A percentile compares a stretch with the other conserved stretches of the same genome.
phyloP scores from a whole-genome alignment of 2,113 vertebrate genomes.

The Terrapene triunguis region DNA sequence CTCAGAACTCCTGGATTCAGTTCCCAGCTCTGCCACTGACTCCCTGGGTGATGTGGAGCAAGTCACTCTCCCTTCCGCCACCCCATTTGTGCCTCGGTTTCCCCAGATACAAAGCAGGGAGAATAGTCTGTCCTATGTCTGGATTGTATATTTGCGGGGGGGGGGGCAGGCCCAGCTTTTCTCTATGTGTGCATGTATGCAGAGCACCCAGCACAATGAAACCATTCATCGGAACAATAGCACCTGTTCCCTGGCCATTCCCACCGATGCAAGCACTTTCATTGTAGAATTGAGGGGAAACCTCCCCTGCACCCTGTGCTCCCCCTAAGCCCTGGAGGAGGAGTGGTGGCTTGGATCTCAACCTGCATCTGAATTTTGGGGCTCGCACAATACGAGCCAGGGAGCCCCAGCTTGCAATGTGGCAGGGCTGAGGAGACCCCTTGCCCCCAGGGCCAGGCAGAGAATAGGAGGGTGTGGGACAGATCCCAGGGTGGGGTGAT shows the following conservation, averaged over 20 bases:
- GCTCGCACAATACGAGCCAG: background rate
- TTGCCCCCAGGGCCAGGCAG: background rate
- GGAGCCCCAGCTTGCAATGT: background rate
- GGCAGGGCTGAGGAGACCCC: background rate
- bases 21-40: background rate
- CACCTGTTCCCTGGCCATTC: background rate
- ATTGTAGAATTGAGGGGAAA: background rate
- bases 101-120: background rate
- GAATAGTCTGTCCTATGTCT: background rate
- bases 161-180: background rate
- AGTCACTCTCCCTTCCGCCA: fast-evolving
- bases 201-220: background rate
- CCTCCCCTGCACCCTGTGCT: fast-evolving
- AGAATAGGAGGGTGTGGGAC: background rate
- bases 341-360: background rate
- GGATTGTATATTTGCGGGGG: background rate
- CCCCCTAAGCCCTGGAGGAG: fast-evolving
- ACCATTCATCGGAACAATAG: background rate
- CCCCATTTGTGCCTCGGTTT: background rate
- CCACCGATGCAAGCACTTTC: background rate
- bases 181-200: background rate
- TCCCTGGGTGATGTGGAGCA: background rate
- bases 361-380: background rate
- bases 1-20: fast-evolving
- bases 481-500: background rate